Base-by-base conservation (phyloP, 53 echinoderm and acorn worm species). In the Stichopus horrens region DNA sequence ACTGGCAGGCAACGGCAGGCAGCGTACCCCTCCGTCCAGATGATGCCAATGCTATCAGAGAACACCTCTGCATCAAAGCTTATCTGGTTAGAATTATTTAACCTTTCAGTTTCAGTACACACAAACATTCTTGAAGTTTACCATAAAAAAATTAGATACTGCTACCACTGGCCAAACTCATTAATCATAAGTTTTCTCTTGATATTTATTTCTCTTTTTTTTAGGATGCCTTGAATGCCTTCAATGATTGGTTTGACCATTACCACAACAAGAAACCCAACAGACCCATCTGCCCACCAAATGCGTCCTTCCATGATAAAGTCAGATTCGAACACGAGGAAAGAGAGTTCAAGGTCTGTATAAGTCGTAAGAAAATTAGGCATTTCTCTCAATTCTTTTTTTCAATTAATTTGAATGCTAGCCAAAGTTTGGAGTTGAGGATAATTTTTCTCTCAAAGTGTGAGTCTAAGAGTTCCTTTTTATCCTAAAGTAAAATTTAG, bases 211-310 rank as follows among this genome's bases (percentile, higher is more conserved):
- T 76, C 6, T 9, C 52, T 11, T 68, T 16, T 14, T 7, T 78
- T 68, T 85, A 98, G 98, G 92, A 93, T 92, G 98, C 93, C 9
- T 71, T 94, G 8, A 93, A 94, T 89, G 79, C 94, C 5, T 98
- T 95, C 92, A 98, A 98, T 74, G 94, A 95, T 73, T 98, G 95
- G 98, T 98, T 98, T 90, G 95, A 93, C 18, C 95, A 94, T 55
- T 96, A 92, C 78, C 98, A 98, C 91, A 91, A 94, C 93, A 95
- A 92, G 90, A 90, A 90, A 5, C 98, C 98, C 7, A 14, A 82
- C 8, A 63, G 86, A 58, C 98, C 95, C 0, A 21, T 60, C 19
- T 37, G 82, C 20, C 93, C 88, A 5, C 93, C 90, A 19, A 85
- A 88, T 14, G 93, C 94, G 37, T 95, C 92, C 84, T 98, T 98